These are phyloP conservation scores for Himalopsyche tibetana DNA, from an alignment of 2,888 invertebrate species.

Conservation along the genomic window DNA sequence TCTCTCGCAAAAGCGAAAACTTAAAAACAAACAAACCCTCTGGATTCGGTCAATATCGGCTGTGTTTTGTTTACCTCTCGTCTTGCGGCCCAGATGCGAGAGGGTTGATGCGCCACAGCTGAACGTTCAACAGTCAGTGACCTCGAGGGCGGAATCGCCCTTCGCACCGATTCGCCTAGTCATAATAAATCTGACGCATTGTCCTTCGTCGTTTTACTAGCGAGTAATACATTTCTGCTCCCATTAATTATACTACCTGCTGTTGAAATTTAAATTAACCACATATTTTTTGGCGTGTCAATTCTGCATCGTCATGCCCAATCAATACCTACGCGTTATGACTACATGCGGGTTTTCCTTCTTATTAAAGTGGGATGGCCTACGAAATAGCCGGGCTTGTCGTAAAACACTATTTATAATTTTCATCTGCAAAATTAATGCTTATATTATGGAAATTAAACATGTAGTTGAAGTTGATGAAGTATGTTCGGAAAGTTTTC, in stretches of 20 bases:
- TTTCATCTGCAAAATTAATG: background rate
- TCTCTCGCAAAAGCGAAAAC: background rate
- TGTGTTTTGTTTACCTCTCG: slow-evolving; percentile 29
- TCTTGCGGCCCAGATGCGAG: slow-evolving; percentile 19
- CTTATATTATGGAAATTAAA: background rate
- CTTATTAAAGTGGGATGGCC: background rate
- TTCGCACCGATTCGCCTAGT: slow-evolving; percentile 9
- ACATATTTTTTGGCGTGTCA: background rate
- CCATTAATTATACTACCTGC: background rate
- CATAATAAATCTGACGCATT: slow-evolving; percentile 12
- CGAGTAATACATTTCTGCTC: background rate
- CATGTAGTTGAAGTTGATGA: background rate
- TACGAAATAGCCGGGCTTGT: background rate
- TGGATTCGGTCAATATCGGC: slow-evolving; percentile 24
- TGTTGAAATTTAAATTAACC: background rate
- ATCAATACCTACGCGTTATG: background rate
- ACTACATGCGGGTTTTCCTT: background rate
- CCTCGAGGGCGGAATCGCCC: slow-evolving; percentile 18
- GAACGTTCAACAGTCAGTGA: slow-evolving; percentile 15
- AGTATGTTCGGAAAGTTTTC: background rate
- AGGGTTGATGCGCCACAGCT: slow-evolving; percentile 17
- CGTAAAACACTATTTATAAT: background rate
- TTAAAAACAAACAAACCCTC: background rate
- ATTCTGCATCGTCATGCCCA: background rate
- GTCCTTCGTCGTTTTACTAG: background rate